Evolutionary conservation across 1,140 invertebrate genomes (phyloP).

Genomic region (Drepana arcuata): DNA sequence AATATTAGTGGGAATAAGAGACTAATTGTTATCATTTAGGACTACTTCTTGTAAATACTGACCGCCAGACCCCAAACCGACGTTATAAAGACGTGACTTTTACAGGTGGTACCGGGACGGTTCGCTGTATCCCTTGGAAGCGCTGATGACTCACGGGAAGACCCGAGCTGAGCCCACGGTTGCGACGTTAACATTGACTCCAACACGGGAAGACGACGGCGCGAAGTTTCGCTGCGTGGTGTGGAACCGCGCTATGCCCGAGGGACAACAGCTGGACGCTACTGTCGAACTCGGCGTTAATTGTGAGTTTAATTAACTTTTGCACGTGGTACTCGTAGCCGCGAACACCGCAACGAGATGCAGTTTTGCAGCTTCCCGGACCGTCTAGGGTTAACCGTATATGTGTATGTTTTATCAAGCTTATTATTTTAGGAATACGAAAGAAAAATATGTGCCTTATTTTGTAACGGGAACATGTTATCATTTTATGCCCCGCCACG

Average conservation of each 20-base stretch:
- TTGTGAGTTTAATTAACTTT: slow-evolving; percentile 88
- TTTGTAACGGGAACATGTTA: too few species aligned
- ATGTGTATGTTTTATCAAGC: too few species aligned
- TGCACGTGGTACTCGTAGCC: too few species aligned
- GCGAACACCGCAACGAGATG: too few species aligned
- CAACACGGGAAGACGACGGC: slow-evolving; percentile 86
- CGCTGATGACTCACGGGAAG: slow-evolving; percentile 76
- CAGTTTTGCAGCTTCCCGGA: too few species aligned
- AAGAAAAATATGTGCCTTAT: too few species aligned
- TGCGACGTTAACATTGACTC: slow-evolving; percentile 81
- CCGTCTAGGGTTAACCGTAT: too few species aligned
- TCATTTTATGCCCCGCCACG: too few species aligned
- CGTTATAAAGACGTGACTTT: background rate
- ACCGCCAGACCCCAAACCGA: background rate
- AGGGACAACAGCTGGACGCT: slow-evolving; percentile 83
- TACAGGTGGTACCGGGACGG: slow-evolving; percentile 80
- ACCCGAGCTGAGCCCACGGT: slow-evolving; percentile 81
- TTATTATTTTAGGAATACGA: too few species aligned
- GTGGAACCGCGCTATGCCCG: slow-evolving; percentile 88
- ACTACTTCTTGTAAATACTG: too few species aligned
- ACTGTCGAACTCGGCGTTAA: slow-evolving; percentile 88
- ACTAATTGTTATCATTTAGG: too few species aligned
- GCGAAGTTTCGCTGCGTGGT: slow-evolving; percentile 87
- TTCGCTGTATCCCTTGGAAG: slow-evolving; percentile 77
- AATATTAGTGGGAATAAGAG: too few species aligned